phyloP scores from a whole-genome alignment of 1,140 invertebrate genomes.

The Arctopsyche grandis region DNA sequence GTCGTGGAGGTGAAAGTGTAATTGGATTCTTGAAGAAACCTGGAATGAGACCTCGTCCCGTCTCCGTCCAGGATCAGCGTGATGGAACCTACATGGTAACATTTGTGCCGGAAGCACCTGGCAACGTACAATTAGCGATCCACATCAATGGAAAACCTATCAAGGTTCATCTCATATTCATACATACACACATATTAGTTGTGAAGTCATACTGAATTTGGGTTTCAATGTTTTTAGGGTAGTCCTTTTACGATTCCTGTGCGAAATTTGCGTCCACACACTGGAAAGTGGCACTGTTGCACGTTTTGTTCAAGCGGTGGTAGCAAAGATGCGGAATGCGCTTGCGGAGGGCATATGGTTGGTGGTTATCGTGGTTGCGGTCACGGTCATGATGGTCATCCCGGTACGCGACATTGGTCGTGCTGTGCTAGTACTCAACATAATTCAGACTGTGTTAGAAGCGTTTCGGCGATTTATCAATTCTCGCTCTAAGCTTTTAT shows the following conservation, averaged over 20 bases:
- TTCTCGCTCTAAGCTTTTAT: slow-evolving; percentile 63
- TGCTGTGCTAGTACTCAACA: slow-evolving; percentile 76
- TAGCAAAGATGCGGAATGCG: slow-evolving; percentile 73
- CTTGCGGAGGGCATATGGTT: slow-evolving; percentile 77
- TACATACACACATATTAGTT: neutral
- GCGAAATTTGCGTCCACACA: slow-evolving; percentile 68
- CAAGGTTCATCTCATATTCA: slow-evolving; percentile 63
- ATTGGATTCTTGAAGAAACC: slow-evolving; percentile 55
- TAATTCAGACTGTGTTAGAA: slow-evolving; percentile 66
- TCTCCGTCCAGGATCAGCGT: slow-evolving; percentile 68
- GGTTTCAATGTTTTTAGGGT: slow-evolving; percentile 59
- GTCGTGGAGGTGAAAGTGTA: slow-evolving; percentile 62
- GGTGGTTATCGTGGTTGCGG: slow-evolving; percentile 79
- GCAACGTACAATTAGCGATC: slow-evolving; percentile 68
- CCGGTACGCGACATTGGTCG: slow-evolving; percentile 82
- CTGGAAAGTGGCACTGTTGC: slow-evolving; percentile 81
- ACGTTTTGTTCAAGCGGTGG: slow-evolving; percentile 84
- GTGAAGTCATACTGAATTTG: slow-evolving; percentile 6
- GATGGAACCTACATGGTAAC: slow-evolving; percentile 71
- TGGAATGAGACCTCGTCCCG: slow-evolving; percentile 66
- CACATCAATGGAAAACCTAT: slow-evolving; percentile 72
- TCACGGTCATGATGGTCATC: slow-evolving; percentile 81
- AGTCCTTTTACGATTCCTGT: slow-evolving; percentile 71
- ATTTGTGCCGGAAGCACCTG: slow-evolving; percentile 70
- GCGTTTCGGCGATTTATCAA: slow-evolving; percentile 65